phyloP scores from a whole-genome alignment of 2,888 invertebrate genomes.

The Drosophila rellima region DNA sequence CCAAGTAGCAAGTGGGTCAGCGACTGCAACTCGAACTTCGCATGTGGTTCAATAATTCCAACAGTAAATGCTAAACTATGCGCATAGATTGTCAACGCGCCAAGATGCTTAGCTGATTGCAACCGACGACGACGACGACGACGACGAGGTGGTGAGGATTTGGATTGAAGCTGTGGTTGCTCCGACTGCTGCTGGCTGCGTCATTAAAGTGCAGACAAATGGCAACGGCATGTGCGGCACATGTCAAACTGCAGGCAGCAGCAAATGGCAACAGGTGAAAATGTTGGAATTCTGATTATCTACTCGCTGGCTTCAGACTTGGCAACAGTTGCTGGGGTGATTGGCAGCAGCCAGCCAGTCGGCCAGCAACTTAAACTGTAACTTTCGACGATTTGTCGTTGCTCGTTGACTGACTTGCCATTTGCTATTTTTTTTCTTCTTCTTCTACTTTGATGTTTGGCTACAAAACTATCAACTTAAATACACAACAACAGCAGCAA shows the following conservation, averaged over 20 bases:
- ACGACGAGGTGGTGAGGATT: slow-evolving; percentile 49
- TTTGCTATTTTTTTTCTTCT: slow-evolving; percentile 29
- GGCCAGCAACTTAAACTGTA: slow-evolving; percentile 74
- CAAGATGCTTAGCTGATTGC: slow-evolving; percentile 74
- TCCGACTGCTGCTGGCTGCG: slow-evolving; percentile 61
- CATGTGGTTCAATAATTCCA: slow-evolving; percentile 76
- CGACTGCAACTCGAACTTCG: slow-evolving; percentile 64
- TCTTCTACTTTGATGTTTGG: slow-evolving; percentile 67
- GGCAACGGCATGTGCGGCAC: slow-evolving; percentile 84
- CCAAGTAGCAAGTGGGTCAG: slow-evolving; percentile 55
- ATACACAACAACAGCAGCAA: slow-evolving; percentile 41
- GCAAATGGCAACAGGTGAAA: slow-evolving; percentile 79
- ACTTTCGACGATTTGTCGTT: slow-evolving; percentile 81
- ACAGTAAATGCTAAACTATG: slow-evolving; percentile 77
- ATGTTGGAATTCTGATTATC: slow-evolving; percentile 83
- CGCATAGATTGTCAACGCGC: slow-evolving; percentile 78
- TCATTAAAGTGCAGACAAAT: slow-evolving; percentile 82
- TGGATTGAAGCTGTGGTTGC: slow-evolving; percentile 44
- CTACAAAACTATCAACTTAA: slow-evolving; percentile 66
- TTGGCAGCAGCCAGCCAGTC: slow-evolving; percentile 40
- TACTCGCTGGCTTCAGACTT: slow-evolving; percentile 34
- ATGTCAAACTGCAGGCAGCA: slow-evolving; percentile 77
- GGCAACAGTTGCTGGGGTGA: slow-evolving; percentile 48
- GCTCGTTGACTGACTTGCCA: slow-evolving; percentile 52
- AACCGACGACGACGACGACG: slow-evolving; percentile 42